These are phyloP conservation scores for Poeciliopsis paucimaculata DNA, from an alignment of 2,797 vertebrate species.

Conservation along the genomic window DNA sequence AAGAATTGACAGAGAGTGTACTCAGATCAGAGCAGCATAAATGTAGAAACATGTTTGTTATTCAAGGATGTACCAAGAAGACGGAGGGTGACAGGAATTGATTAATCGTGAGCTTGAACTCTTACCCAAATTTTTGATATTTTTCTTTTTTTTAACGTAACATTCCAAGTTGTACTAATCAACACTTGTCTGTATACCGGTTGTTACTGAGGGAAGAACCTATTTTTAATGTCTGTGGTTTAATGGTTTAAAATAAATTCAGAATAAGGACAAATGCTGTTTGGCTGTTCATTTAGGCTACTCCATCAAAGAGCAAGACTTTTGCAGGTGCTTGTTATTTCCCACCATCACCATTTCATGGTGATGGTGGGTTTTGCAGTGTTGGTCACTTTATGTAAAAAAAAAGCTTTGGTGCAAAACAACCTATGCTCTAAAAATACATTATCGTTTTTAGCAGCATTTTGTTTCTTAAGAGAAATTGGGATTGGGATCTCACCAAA, in stretches of 20 bases:
- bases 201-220: background rate
- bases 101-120: background rate
- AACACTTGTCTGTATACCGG: background rate
- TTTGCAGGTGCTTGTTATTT: background rate
- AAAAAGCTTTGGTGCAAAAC: background rate
- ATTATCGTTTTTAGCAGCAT: background rate
- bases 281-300: background rate
- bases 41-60: conserved; percentile 36
- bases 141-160: background rate
- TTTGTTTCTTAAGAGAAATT: background rate
- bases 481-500: background rate
- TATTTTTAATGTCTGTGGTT: background rate
- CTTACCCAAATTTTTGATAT: background rate
- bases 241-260: background rate
- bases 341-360: background rate
- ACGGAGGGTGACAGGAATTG: background rate
- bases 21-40: conserved; percentile 40
- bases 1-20: conserved; percentile 32
- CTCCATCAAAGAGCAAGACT: background rate
- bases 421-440: background rate
- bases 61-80: background rate
- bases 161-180: background rate
- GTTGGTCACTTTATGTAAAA: background rate
- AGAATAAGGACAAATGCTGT: background rate
- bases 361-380: too few relatives aligned